Conservation (phyloP, 2,113 vertebrate genomes). For the Pachycephala philippinensis region DNA sequence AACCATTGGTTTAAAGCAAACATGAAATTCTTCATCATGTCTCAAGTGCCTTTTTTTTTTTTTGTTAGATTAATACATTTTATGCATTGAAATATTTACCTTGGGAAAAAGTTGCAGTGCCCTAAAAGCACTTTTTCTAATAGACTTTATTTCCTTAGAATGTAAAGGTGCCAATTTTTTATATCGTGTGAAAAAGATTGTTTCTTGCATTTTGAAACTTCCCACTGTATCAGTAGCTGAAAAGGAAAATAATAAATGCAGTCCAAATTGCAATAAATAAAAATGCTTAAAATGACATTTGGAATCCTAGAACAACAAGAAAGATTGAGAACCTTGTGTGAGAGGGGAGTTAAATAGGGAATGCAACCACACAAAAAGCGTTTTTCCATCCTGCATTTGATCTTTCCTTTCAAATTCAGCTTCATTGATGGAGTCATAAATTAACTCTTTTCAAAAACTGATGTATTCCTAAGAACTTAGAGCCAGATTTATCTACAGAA, state of each 20-base stretch:
- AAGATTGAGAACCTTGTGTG: slow-evolving; percentile 1
- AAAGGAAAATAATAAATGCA: slow-evolving; percentile 50
- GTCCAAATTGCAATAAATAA: slow-evolving; percentile 60
- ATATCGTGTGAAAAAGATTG: not conserved
- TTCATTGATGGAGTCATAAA: slow-evolving; percentile 39
- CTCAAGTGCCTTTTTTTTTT: slow-evolving; percentile 39
- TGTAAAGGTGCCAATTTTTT: slow-evolving; percentile 48
- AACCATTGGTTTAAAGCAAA: slow-evolving; percentile 48
- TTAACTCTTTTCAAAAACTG: slow-evolving; percentile 12
- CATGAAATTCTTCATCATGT: not conserved
- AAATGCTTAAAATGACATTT: not conserved
- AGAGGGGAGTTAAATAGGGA: slow-evolving; percentile 13
- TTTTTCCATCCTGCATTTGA: slow-evolving; percentile 26
- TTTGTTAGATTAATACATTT: not conserved
- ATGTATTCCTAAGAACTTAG: not conserved
- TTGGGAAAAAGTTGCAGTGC: slow-evolving; percentile 30
- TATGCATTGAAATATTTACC: slow-evolving; percentile 44
- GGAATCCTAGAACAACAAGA: slow-evolving; percentile 19
- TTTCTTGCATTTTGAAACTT: slow-evolving; percentile 36
- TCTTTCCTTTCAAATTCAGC: slow-evolving; percentile 16
- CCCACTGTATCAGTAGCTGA: not conserved
- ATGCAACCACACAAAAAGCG: not conserved
- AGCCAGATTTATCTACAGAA: slow-evolving; percentile 32
- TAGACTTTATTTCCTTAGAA: slow-evolving; percentile 57
- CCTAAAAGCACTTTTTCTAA: slow-evolving; percentile 14